Percentiles rank a stretch among this genome's conserved stretches.
phyloP scores from a whole-genome alignment of 2,797 vertebrate genomes.

The Microchirus variegatus region DNA sequence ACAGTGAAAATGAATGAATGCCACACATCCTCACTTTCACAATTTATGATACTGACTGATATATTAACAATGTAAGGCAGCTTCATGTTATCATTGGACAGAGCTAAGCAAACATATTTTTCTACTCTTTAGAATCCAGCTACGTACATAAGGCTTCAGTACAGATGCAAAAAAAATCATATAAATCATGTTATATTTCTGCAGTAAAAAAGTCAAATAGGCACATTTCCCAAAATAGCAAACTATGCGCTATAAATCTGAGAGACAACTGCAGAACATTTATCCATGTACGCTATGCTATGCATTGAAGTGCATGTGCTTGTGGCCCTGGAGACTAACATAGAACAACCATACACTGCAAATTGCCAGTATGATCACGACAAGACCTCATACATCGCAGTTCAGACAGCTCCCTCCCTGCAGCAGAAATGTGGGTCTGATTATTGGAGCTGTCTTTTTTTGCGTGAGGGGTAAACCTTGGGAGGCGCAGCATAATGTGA shows the following conservation, averaged over 20 bases:
- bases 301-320: conserved; percentile 22
- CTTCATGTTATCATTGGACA: no score
- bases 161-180: no score
- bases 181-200: neutral
- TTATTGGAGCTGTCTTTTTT: conserved; percentile 62
- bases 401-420: conserved; percentile 52
- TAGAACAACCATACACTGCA: conserved; percentile 21
- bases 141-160: no score
- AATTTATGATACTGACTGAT: no score
- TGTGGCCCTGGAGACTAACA: conserved; percentile 8
- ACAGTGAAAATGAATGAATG: no score
- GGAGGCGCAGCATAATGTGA: conserved; percentile 73
- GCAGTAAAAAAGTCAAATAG: neutral
- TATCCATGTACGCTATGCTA: conserved; percentile 17
- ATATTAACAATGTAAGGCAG: no score
- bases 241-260: neutral
- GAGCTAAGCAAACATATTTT: no score
- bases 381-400: conserved; percentile 36
- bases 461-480: conserved; percentile 64
- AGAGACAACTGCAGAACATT: conserved; percentile 3
- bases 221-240: neutral
- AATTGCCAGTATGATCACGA: conserved; percentile 56
- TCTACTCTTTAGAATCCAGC: no score
- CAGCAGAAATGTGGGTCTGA: conserved; percentile 76
- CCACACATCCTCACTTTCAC: no score